Evolutionary conservation across 2,113 vertebrate species (phyloP).

Genomic region (Salvelinus namaycush): DNA sequence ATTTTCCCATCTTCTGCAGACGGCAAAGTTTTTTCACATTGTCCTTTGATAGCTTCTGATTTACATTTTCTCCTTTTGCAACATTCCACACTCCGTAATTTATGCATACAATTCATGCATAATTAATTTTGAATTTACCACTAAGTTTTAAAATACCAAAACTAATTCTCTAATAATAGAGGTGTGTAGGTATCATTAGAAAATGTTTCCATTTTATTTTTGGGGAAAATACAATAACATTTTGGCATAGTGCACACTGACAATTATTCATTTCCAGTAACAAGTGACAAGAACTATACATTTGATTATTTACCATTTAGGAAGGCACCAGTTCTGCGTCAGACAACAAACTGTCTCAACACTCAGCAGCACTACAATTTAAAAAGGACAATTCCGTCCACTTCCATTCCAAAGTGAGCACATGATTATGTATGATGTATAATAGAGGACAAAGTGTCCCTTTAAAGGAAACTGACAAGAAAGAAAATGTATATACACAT

Average conservation of each 20-base stretch:
- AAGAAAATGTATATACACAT: not conserved
- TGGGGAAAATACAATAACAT: constrained; percentile 26
- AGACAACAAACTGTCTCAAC: constrained; percentile 16
- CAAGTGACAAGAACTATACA: constrained; percentile 8
- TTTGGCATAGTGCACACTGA: constrained; percentile 19
- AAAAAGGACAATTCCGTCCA: constrained; percentile 13
- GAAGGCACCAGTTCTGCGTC: constrained; percentile 8
- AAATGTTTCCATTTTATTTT: constrained; percentile 49
- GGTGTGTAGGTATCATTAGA: constrained; percentile 67
- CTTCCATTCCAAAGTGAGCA: constrained; percentile 22
- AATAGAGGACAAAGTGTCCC: not conserved
- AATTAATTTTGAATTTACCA: constrained; percentile 81
- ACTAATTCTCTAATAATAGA: constrained; percentile 72
- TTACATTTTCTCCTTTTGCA: constrained; percentile 52
- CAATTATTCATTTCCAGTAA: constrained; percentile 28
- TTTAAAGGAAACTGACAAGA: not conserved
- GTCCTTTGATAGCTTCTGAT: constrained; percentile 74
- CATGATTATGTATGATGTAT: constrained; percentile 19
- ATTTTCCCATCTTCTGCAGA: constrained; percentile 68
- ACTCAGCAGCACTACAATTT: constrained; percentile 14
- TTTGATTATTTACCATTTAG: constrained; percentile 28
- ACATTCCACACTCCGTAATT: constrained; percentile 63
- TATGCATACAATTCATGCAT: constrained; percentile 82
- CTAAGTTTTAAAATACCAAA: constrained; percentile 73
- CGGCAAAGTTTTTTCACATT: constrained; percentile 63